phyloP scores from a whole-genome alignment of 2,113 vertebrate genomes.

The Cavia porcellus region DNA sequence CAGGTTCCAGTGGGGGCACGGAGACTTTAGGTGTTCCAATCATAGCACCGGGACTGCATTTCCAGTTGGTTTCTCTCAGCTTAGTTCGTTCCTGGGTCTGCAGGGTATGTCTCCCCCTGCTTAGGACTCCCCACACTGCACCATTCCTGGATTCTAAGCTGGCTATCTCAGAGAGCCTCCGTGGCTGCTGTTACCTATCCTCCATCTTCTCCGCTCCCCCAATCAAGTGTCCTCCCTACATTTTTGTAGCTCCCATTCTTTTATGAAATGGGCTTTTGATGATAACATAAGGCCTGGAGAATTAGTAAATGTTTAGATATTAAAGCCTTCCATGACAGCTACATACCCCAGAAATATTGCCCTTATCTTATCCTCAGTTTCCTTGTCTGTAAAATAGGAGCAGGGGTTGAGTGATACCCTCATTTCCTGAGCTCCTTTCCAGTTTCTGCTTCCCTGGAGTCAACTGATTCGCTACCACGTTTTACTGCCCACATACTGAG shows the following conservation, averaged over 20 bases:
- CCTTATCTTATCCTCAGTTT: neutral
- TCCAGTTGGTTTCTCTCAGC: too few species aligned
- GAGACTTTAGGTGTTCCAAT: too few species aligned
- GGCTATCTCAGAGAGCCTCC: too few species aligned
- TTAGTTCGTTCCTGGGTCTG: too few species aligned
- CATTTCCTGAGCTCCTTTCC: neutral
- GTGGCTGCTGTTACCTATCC: too few species aligned
- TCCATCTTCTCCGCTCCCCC: too few species aligned
- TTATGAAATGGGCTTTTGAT: neutral
- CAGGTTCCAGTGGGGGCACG: too few species aligned
- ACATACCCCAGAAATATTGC: neutral
- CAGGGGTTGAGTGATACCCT: neutral
- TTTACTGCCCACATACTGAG: neutral
- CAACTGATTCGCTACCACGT: neutral
- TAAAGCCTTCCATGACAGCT: neutral
- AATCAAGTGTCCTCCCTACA: too few species aligned
- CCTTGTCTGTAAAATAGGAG: neutral
- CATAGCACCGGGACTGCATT: too few species aligned
- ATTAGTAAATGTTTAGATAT: neutral
- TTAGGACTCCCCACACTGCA: too few species aligned
- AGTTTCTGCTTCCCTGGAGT: neutral
- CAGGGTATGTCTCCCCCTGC: too few species aligned
- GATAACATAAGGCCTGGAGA: neutral
- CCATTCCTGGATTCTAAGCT: too few species aligned
- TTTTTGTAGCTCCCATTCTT: neutral